Conservation (phyloP, 2,797 vertebrate species). For the Platalea minor region DNA sequence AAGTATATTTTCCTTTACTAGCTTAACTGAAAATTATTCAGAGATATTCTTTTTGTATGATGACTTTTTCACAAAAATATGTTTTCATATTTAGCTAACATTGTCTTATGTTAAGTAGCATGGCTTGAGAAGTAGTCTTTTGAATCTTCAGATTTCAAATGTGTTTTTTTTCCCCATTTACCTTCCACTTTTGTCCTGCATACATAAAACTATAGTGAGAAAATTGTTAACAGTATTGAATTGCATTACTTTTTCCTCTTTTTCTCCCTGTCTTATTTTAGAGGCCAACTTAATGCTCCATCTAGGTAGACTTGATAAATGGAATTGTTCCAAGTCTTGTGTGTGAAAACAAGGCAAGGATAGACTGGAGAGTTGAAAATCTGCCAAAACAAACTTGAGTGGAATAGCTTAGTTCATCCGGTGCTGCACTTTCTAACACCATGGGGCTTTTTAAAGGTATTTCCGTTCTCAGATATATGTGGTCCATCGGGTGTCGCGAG, state of each 20-base stretch:
- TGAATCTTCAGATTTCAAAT: not conserved
- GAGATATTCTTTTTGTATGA: not conserved
- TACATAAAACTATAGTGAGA: not conserved
- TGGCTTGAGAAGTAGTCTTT: not conserved
- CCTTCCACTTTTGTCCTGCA: not conserved
- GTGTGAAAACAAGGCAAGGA: conserved; percentile 7
- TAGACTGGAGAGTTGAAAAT: conserved; percentile 1
- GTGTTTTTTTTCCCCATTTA: accelerated
- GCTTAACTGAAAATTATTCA: not conserved
- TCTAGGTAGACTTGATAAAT: conserved; percentile 13
- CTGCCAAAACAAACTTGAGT: conserved; percentile 19
- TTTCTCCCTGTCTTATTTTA: not conserved
- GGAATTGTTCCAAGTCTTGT: conserved; percentile 32
- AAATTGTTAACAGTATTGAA: conserved; percentile 4
- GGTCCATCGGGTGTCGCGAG: not conserved
- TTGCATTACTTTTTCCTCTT: not conserved
- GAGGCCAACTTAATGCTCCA: not conserved
- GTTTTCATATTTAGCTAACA: not conserved
- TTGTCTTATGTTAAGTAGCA: not conserved
- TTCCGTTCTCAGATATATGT: not conserved
- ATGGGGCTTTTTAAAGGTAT: not conserved
- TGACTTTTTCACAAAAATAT: not conserved
- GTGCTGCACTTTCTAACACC: not conserved
- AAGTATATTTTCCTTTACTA: not conserved
- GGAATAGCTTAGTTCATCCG: not conserved